Conservation (phyloP, 2,797 vertebrate species). For the Trachops cirrhosus region DNA sequence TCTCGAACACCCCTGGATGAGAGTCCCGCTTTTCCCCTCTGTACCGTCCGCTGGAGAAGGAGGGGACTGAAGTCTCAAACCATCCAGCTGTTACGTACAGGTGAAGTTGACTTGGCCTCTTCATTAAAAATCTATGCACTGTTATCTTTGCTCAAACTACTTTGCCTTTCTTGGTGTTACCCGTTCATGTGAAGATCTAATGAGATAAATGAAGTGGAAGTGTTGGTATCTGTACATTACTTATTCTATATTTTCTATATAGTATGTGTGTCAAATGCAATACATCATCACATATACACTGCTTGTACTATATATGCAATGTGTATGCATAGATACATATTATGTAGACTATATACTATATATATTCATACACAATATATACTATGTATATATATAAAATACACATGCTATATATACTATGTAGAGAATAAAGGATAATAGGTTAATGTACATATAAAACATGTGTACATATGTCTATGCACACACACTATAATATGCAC, state of each 20-base stretch:
- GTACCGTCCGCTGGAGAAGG: not conserved
- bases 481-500: not conserved
- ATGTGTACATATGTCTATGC: not conserved
- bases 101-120: not conserved
- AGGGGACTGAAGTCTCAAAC: not conserved
- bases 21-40: conserved; percentile 43
- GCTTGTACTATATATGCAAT: not conserved
- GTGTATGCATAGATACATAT: not conserved
- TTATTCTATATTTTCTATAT: not conserved
- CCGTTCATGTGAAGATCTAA: not conserved
- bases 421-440: not conserved
- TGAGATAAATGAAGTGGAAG: not conserved
- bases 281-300: not conserved
- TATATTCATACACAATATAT: not conserved
- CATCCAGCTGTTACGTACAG: fast-evolving
- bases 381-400: not conserved
- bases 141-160: not conserved
- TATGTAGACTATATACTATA: too few relatives aligned
- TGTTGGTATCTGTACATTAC: not conserved
- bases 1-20: not conserved
- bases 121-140: not conserved
- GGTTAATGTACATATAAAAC: not conserved
- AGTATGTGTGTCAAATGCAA: not conserved
- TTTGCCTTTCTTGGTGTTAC: not conserved
- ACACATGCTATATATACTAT: not conserved